phyloP scores from a whole-genome alignment of 2,888 invertebrate genomes.

The Spicauda simplicius region DNA sequence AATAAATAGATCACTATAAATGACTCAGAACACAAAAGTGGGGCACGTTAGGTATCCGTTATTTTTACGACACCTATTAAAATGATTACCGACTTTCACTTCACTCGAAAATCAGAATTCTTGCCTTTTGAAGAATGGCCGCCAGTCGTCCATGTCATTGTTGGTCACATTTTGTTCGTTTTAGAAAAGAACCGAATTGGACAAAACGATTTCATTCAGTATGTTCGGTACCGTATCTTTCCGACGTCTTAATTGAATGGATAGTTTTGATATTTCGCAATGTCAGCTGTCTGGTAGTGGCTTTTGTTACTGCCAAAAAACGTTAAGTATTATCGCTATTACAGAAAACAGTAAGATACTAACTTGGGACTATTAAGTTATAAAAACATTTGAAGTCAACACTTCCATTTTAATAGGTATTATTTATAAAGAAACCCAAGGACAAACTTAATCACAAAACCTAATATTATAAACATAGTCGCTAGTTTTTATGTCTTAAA shows the following conservation, averaged over 20 bases:
- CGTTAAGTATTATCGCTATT: too few species aligned
- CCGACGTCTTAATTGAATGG: background rate
- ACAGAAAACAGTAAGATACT: too few species aligned
- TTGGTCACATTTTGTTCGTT: conserved; percentile 22
- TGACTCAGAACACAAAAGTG: conserved; percentile 4
- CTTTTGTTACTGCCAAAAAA: too few species aligned
- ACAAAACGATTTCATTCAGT: conserved; percentile 19
- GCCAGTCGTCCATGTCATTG: conserved; percentile 20
- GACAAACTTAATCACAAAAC: too few species aligned
- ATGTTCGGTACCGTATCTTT: background rate
- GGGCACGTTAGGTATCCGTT: conserved; percentile 9
- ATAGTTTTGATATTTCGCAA: background rate
- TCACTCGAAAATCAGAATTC: conserved; percentile 27
- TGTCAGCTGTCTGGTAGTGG: too few species aligned
- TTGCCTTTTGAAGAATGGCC: conserved; percentile 24
- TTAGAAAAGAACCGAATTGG: conserved; percentile 7
- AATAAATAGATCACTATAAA: conserved; percentile 3
- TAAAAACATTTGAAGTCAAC: too few species aligned
- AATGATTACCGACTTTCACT: conserved; percentile 28
- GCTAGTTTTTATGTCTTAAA: too few species aligned
- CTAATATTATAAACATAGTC: too few species aligned
- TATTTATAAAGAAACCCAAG: too few species aligned
- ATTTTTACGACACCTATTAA: conserved; percentile 22
- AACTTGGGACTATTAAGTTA: too few species aligned
- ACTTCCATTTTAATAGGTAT: too few species aligned